Conservation (phyloP, 2,888 invertebrate species). For the Drosophila borealis region DNA sequence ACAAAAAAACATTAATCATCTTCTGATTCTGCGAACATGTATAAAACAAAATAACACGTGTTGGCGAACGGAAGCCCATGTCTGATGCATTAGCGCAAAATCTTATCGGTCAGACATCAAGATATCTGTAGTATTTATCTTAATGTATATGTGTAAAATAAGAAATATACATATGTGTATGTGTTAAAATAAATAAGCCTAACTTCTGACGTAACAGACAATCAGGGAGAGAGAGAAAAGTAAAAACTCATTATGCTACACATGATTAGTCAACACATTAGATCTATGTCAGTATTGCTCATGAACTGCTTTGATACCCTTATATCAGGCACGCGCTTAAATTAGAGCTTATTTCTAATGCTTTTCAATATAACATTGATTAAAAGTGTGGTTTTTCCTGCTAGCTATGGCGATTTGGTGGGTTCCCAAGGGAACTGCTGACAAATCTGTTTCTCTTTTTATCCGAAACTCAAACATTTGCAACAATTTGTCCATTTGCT, state of each 20-base stretch:
- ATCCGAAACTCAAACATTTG: slow-evolving; percentile 15
- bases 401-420: not conserved
- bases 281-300: not conserved
- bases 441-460: slow-evolving; percentile 8
- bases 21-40: slow-evolving; percentile 5
- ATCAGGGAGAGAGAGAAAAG: not conserved
- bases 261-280: too few species aligned
- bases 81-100: slow-evolving; percentile 26
- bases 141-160: not conserved
- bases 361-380: slow-evolving; percentile 3
- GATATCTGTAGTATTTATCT: slow-evolving; percentile 17
- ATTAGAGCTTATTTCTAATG: not conserved
- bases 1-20: not conserved
- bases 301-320: not conserved
- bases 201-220: not conserved
- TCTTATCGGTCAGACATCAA: slow-evolving; percentile 31
- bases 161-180: not conserved
- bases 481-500: slow-evolving; percentile 28
- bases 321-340: too few species aligned
- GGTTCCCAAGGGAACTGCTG: not conserved
- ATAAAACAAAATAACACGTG: slow-evolving; percentile 9
- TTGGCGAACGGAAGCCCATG: slow-evolving; percentile 44
- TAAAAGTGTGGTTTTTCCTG: slow-evolving; percentile 1
- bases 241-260: too few species aligned
- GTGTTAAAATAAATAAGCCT: not conserved